Evolutionary conservation across 2,113 vertebrate genomes (phyloP).

Genomic region (Oryzias celebensis): DNA sequence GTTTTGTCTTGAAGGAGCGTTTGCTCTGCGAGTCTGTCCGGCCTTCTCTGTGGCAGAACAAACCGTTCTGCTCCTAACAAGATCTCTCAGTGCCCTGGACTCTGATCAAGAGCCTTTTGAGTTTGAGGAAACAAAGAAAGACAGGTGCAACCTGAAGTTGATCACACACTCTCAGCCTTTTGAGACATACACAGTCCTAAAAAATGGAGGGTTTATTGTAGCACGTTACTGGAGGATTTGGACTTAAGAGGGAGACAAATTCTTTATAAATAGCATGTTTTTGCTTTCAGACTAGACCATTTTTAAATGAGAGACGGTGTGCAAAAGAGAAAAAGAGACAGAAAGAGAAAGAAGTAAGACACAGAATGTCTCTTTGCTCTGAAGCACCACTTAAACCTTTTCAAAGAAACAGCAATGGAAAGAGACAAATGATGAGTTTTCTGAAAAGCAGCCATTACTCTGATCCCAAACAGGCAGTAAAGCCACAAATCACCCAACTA

Average conservation of each 20-base stretch:
- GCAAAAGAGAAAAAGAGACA: slow-evolving; percentile 5
- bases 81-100: slow-evolving; percentile 41
- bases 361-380: slow-evolving; percentile 36
- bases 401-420: slow-evolving; percentile 20
- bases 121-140: slow-evolving; percentile 22
- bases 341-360: slow-evolving; percentile 13
- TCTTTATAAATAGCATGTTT: not conserved
- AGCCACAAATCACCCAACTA: slow-evolving; percentile 27
- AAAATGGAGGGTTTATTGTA: slow-evolving; percentile 4
- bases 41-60: slow-evolving; percentile 46
- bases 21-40: slow-evolving; percentile 24
- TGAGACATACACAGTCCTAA: slow-evolving; percentile 7
- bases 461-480: slow-evolving; percentile 34
- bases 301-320: not conserved
- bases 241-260: not conserved
- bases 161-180: not conserved
- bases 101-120: slow-evolving; percentile 33
- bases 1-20: slow-evolving; percentile 49
- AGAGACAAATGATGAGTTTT: slow-evolving; percentile 63
- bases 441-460: slow-evolving; percentile 25
- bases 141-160: slow-evolving; percentile 31
- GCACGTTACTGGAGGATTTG: slow-evolving; percentile 1
- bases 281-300: slow-evolving; percentile 13
- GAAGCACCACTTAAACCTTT: slow-evolving; percentile 35
- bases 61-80: slow-evolving; percentile 52